Conservation (phyloP, 92 coral and sea anemone species). For the Muricea muricata region DNA sequence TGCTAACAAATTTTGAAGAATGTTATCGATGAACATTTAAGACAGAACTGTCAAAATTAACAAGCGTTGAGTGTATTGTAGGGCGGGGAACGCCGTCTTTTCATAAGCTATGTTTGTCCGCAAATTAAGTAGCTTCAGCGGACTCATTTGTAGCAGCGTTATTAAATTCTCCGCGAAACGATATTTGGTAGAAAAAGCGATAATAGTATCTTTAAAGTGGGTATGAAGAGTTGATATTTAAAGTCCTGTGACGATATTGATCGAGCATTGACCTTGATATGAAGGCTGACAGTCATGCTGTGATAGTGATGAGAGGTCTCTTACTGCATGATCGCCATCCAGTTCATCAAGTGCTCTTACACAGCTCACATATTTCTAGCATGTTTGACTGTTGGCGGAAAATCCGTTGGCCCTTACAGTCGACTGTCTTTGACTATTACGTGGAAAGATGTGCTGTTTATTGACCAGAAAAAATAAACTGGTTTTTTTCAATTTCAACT, state of each 20-base stretch:
- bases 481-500: neutral
- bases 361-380: neutral
- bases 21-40: neutral
- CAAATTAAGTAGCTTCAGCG: conserved; percentile 13
- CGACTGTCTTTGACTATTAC: neutral
- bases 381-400: conserved; percentile 1
- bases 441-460: neutral
- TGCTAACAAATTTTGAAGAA: neutral
- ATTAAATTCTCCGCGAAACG: neutral
- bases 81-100: conserved; percentile 26
- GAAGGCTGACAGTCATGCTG: conserved; percentile 12
- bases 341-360: neutral
- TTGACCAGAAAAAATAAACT: neutral
- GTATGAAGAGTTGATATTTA: neutral
- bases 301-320: neutral
- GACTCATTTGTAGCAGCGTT: neutral
- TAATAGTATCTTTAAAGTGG: neutral
- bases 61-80: neutral
- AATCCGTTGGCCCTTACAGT: neutral
- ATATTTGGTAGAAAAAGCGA: neutral
- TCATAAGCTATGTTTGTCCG: neutral
- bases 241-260: neutral
- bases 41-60: neutral
- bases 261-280: neutral
- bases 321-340: neutral